These are phyloP conservation scores for Oikopleura dioica DNA, from an alignment of 23 tunicate species.

Conservation along the genomic window DNA sequence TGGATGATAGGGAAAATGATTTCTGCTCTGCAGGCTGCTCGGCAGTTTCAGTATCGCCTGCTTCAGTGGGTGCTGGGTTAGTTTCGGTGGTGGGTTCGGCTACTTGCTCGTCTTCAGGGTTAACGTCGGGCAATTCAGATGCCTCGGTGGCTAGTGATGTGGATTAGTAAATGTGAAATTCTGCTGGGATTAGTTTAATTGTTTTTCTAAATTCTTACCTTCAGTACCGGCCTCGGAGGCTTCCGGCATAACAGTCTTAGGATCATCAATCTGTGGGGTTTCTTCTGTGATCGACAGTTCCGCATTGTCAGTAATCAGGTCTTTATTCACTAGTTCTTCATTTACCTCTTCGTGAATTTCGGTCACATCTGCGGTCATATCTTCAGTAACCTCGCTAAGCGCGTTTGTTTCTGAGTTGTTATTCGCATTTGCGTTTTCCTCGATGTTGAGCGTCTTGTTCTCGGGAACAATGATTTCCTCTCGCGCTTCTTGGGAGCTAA, in stretches of 20 bases:
- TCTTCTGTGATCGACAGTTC: no score
- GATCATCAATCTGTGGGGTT: no score
- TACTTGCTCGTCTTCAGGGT: not conserved
- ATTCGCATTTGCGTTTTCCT: not conserved
- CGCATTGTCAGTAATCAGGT: no score
- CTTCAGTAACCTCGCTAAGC: conserved; percentile 1
- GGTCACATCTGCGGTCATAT: conserved; percentile 9
- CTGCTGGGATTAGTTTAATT: not conserved
- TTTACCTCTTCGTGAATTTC: conserved; percentile 5
- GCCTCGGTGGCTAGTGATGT: not conserved
- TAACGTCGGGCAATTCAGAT: not conserved
- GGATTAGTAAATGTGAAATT: no score
- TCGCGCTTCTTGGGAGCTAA: not conserved
- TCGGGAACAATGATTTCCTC: not conserved
- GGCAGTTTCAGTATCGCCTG: not conserved
- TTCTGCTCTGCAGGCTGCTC: conserved; percentile 7
- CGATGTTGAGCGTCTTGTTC: not conserved
- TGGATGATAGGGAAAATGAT: no score
- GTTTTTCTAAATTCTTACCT: not conserved
- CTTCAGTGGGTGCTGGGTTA: not conserved
- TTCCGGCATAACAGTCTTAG: not conserved
- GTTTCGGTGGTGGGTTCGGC: not conserved
- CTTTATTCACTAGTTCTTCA: not conserved
- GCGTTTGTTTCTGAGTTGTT: conserved; percentile 8
- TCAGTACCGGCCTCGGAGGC: not conserved